A percentile compares a stretch with the other conserved stretches of the same genome.
Conservation (phyloP, 2,888 invertebrate genomes). For the Chydorus sphaericus region DNA sequence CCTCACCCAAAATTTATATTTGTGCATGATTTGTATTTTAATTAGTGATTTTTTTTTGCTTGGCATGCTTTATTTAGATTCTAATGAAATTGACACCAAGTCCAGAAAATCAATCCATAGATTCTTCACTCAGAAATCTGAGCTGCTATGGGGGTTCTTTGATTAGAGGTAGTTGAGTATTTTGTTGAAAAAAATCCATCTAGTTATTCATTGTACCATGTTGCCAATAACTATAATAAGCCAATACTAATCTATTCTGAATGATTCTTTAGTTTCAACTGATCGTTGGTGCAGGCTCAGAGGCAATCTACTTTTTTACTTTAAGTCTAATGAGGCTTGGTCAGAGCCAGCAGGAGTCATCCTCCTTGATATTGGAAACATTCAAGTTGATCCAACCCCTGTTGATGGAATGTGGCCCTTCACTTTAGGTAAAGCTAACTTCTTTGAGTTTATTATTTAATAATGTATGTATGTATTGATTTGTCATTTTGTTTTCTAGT, state of each 20-base stretch:
- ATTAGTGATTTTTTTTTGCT: neutral
- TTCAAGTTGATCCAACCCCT: constrained; percentile 45
- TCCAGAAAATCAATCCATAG: too few species aligned
- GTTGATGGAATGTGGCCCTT: constrained; percentile 64
- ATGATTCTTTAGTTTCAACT: constrained; percentile 46
- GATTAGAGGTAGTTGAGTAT: neutral
- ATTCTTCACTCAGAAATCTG: constrained; percentile 45
- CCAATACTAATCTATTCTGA: neutral
- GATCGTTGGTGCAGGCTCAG: constrained; percentile 80
- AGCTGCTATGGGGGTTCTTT: constrained; percentile 39
- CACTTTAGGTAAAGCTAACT: constrained; percentile 64
- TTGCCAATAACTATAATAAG: neutral
- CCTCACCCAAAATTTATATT: neutral
- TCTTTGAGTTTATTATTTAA: neutral
- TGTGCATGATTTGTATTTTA: neutral
- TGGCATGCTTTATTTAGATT: too few species aligned
- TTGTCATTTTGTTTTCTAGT: constrained; percentile 35
- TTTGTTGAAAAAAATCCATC: neutral
- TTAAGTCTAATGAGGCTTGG: constrained; percentile 76
- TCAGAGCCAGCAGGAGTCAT: constrained; percentile 76
- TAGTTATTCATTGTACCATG: neutral
- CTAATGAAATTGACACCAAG: too few species aligned
- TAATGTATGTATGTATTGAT: constrained; percentile 9
- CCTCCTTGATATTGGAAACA: constrained; percentile 72
- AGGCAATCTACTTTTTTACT: constrained; percentile 85